Percentiles rank a stretch among this genome's conserved stretches.
Evolutionary conservation across 2,113 vertebrate genomes (phyloP).

Genomic region (Bagarius yarrelli): DNA sequence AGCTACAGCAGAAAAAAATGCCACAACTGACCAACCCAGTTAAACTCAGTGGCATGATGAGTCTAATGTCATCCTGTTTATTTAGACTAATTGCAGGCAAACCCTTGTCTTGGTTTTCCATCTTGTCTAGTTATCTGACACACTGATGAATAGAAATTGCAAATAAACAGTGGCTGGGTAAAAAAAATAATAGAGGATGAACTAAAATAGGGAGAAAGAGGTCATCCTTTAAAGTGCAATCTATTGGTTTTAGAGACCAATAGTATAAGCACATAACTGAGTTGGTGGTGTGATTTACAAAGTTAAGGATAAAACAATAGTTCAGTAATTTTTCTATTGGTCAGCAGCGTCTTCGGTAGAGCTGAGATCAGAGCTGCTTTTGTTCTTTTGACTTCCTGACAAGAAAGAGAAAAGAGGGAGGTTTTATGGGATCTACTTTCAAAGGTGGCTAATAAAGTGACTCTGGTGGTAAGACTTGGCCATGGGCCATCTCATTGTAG

Average conservation of each 20-base stretch:
- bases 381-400: conserved; percentile 29
- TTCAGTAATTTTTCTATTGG: conserved; percentile 1
- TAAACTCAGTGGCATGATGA: conserved; percentile 40
- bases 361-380: conserved; percentile 44
- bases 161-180: background rate
- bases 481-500: conserved; percentile 36
- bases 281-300: background rate
- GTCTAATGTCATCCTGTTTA: conserved; percentile 34
- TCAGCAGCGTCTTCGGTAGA: conserved; percentile 32
- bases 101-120: background rate
- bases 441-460: conserved; percentile 44
- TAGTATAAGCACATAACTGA: background rate
- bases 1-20: conserved; percentile 42
- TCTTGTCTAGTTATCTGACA: conserved; percentile 21
- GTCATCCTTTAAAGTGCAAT: background rate
- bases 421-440: conserved; percentile 40
- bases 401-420: conserved; percentile 12
- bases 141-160: background rate
- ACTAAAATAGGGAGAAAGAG: background rate
- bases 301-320: background rate
- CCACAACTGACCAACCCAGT: conserved; percentile 43
- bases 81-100: conserved; percentile 27
- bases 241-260: background rate
- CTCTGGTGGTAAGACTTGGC: conserved; percentile 41
- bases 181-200: background rate